A percentile compares a stretch with the other conserved stretches of the same genome.
These are phyloP conservation scores for Vidua macroura DNA, from an alignment of 2,113 vertebrate species.

Conservation along the genomic window DNA sequence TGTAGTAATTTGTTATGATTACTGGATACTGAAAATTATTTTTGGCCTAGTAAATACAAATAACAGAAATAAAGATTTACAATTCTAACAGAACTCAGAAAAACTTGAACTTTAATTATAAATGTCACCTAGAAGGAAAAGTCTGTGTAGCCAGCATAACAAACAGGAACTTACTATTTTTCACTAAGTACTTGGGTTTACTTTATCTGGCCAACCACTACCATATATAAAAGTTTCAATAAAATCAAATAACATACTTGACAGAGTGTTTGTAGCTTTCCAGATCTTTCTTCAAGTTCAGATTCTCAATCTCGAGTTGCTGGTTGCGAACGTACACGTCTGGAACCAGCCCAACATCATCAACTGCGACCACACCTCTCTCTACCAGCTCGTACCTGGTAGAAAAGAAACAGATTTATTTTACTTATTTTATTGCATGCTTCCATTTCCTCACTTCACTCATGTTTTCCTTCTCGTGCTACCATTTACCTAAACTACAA, in stretches of 20 bases:
- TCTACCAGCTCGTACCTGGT: slow-evolving; percentile 79
- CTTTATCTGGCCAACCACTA: neutral
- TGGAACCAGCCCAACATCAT: slow-evolving; percentile 68
- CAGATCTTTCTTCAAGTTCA: slow-evolving; percentile 73
- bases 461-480: neutral
- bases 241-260: slow-evolving; percentile 59
- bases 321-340: slow-evolving; percentile 77
- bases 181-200: neutral
- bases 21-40: neutral
- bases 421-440: neutral
- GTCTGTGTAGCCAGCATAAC: neutral
- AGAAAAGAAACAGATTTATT: neutral
- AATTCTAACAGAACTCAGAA: neutral
- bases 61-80: slow-evolving; percentile 8
- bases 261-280: slow-evolving; percentile 74
- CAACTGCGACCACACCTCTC: slow-evolving; percentile 70
- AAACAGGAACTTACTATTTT: neutral
- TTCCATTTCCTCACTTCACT: neutral
- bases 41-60: neutral
- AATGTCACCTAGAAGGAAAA: neutral
- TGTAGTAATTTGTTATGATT: neutral
- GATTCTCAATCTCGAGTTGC: slow-evolving; percentile 78
- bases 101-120: neutral
- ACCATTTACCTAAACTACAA: neutral
- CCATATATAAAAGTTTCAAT: neutral